Percentiles rank a stretch among this genome's conserved stretches.
Conservation (phyloP, 2,888 invertebrate genomes). For the Trissoscelio sp. region DNA sequence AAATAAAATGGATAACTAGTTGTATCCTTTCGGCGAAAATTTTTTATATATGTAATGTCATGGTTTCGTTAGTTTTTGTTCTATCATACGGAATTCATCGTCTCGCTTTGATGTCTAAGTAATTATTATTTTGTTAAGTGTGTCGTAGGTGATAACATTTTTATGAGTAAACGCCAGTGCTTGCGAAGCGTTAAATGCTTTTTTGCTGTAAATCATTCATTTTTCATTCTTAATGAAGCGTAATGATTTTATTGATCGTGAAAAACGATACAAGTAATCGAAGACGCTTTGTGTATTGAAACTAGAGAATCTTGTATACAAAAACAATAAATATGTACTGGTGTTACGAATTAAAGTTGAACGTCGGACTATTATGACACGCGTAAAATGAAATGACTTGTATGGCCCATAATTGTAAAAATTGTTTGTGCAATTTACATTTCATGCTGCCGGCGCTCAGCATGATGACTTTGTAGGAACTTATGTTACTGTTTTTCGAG, state of each 20-base stretch:
- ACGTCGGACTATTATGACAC: neutral
- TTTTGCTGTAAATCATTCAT: neutral
- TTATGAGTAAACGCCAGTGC: neutral
- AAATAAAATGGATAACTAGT: too few species aligned
- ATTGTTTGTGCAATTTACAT: slow-evolving; percentile 27
- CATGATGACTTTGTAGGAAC: slow-evolving; percentile 39
- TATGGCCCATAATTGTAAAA: slow-evolving; percentile 9
- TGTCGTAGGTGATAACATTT: too few species aligned
- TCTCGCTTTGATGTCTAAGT: too few species aligned
- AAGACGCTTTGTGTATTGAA: neutral
- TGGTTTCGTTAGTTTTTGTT: neutral
- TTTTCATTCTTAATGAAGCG: neutral
- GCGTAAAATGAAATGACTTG: slow-evolving; percentile 11
- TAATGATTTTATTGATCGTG: neutral
- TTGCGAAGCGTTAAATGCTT: neutral
- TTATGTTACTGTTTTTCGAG: slow-evolving; percentile 34
- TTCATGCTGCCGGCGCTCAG: neutral
- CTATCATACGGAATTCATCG: neutral
- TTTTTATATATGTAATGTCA: too few species aligned
- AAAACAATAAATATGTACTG: neutral
- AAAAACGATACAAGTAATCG: neutral
- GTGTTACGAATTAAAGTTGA: neutral
- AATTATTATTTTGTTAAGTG: too few species aligned
- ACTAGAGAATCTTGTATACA: neutral
- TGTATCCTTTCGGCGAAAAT: too few species aligned